Percentiles rank a stretch among this genome's conserved stretches.
Evolutionary conservation across 2,113 vertebrate species (phyloP).

Genomic region (Alexandromys fortis): DNA sequence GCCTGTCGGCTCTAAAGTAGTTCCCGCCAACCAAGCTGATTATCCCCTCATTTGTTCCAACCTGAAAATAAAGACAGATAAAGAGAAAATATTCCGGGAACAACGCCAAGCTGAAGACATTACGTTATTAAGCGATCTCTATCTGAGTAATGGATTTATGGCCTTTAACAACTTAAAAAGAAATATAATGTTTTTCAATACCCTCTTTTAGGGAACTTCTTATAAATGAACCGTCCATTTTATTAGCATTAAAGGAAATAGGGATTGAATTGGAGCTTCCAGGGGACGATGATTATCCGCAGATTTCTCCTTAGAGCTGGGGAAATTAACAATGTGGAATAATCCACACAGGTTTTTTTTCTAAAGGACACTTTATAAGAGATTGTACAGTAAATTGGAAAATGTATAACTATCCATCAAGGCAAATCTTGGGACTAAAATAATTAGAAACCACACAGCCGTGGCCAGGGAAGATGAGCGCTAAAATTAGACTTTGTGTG

Average conservation of each 20-base stretch:
- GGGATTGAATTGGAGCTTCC: conserved; percentile 60
- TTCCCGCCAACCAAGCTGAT: conserved; percentile 61
- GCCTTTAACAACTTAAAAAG: conserved; percentile 84
- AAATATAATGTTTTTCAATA: conserved; percentile 76
- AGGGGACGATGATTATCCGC: conserved; percentile 74
- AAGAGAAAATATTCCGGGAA: conserved; percentile 85
- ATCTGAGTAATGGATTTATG: conserved; percentile 85
- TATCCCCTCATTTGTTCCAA: conserved; percentile 81
- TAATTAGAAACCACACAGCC: conserved; percentile 89
- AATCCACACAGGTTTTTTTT: conserved; percentile 68
- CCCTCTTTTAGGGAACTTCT: conserved; percentile 78
- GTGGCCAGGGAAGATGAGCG: conserved; percentile 84
- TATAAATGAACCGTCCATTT: conserved; percentile 80
- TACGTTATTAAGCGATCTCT: conserved; percentile 84
- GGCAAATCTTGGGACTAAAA: conserved; percentile 85
- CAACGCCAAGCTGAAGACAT: conserved; percentile 84
- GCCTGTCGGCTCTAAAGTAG: background rate
- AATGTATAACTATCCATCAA: conserved; percentile 85
- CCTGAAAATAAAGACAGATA: conserved; percentile 87
- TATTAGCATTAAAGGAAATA: conserved; percentile 82
- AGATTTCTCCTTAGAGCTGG: conserved; percentile 77
- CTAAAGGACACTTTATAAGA: conserved; percentile 83
- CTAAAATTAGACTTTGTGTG: conserved; percentile 85
- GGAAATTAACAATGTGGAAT: conserved; percentile 82
- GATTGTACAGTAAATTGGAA: conserved; percentile 77